Evolutionary conservation across 2,888 invertebrate genomes (phyloP).

Genomic region (Carpatolechia fugitivella): DNA sequence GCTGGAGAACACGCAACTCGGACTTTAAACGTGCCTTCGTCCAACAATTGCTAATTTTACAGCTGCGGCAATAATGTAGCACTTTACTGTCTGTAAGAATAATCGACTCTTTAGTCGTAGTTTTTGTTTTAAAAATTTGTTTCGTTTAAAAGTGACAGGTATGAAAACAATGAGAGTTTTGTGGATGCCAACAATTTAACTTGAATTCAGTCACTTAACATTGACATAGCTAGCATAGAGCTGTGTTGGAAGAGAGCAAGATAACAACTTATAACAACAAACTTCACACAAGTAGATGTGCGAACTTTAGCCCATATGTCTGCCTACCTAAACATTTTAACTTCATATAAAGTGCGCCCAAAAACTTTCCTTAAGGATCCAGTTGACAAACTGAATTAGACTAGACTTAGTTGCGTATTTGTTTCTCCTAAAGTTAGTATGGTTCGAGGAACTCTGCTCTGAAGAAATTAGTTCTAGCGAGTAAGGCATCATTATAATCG

Average conservation of each 20-base stretch:
- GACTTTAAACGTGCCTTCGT: too few species aligned
- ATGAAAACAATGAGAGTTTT: too few species aligned
- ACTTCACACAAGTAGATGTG: background rate
- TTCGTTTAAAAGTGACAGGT: too few species aligned
- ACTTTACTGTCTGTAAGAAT: too few species aligned
- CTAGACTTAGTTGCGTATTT: constrained; percentile 18
- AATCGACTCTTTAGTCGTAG: too few species aligned
- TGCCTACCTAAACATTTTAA: constrained; percentile 20
- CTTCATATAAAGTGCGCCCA: constrained; percentile 21
- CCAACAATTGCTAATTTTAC: too few species aligned
- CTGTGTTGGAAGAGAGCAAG: background rate
- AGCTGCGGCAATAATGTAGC: too few species aligned
- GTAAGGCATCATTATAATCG: background rate
- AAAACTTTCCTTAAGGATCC: constrained; percentile 19
- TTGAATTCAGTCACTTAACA: too few species aligned
- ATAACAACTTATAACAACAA: constrained; percentile 9
- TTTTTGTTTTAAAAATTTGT: too few species aligned
- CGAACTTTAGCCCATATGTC: constrained; percentile 11
- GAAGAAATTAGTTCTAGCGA: background rate
- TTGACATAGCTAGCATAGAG: background rate
- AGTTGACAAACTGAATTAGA: constrained; percentile 23
- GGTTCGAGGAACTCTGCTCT: background rate
- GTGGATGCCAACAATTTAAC: too few species aligned
- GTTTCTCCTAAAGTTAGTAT: constrained; percentile 5
- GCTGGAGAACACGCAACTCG: too few species aligned